Percentiles rank a stretch among this genome's conserved stretches.
Evolutionary conservation across 1,140 invertebrate genomes (phyloP).

Genomic region (Andricus grossulariae): DNA sequence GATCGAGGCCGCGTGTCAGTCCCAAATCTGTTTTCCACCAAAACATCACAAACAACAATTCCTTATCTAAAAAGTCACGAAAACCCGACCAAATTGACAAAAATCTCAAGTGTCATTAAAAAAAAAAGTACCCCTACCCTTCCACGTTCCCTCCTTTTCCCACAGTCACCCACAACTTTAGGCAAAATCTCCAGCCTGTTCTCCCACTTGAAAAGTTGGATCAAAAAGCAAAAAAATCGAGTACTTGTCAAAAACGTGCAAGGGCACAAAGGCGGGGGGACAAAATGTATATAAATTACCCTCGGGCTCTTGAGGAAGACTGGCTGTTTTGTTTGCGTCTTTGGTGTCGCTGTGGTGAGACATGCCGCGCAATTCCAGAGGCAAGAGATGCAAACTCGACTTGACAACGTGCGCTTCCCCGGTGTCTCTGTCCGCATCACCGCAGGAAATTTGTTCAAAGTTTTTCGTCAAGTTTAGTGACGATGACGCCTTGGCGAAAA

Average conservation of each 20-base stretch:
- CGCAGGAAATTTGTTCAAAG: constrained; percentile 44
- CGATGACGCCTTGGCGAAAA: constrained; percentile 53
- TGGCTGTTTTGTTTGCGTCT: constrained; percentile 49
- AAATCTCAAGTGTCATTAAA: neutral
- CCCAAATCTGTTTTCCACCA: no score
- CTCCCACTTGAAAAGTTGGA: neutral
- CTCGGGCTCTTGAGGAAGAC: constrained; percentile 52
- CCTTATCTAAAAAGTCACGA: no score
- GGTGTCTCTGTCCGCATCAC: constrained; percentile 52
- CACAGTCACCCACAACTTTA: neutral
- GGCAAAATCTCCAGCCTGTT: neutral
- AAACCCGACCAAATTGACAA: neutral
- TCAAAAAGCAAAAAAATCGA: neutral
- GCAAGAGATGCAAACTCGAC: constrained; percentile 40
- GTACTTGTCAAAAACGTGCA: neutral
- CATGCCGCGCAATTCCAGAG: constrained; percentile 52
- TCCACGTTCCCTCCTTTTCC: neutral
- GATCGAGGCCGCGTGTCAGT: no score
- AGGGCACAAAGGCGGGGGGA: neutral
- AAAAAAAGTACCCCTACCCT: constrained; percentile 4
- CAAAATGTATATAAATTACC: constrained; percentile 47
- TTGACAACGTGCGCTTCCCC: constrained; percentile 34
- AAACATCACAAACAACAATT: no score
- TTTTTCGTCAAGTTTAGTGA: constrained; percentile 53
- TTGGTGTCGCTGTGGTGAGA: constrained; percentile 51